Evolutionary conservation across 2,888 invertebrate species (phyloP), one percentile per base, ranked within the genome.

Genomic region (Tetropium fuscum): DNA sequence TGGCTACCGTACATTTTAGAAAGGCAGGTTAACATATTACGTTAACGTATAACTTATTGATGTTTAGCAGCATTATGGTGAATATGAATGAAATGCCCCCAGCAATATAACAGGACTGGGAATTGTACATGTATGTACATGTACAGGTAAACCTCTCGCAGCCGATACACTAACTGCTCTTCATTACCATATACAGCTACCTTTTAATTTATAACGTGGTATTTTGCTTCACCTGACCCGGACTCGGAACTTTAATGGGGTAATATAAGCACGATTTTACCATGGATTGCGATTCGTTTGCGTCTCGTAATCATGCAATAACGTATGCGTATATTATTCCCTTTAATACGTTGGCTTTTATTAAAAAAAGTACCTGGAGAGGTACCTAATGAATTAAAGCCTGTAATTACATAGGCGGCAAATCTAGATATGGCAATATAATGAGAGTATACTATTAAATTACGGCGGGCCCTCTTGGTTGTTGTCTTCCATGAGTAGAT

Each of bases 131-230:
- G n/a, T n/a, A n/a, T n/a, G n/a, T n/a, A n/a, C n/a, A n/a, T n/a
- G n/a, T n/a, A n/a, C n/a, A n/a, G n/a, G n/a, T n/a, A n/a, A n/a
- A n/a, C 11, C 18, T 15, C 44, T 20, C 47, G 32, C 20, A 19
- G 5, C 32, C 10, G 34, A 47, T 32, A 8, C 44, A 30, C 30
- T 30, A 44, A 16, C 47, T 19, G 20, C 19, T 2, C 20, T 20
- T 47, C 34, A 32, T 47, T 47, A 47, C 47, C 32, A 47, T 47
- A 47, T 47, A 47, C 47, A 32, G 47, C 47, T 47, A 47, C 47
- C 32, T 47, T 44, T 47, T 32, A 47, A 47, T 32, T 47, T 47
- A 30, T 20, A 32, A 13, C 47, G 15, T 10, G 6, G 34, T 11
- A 32, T 20, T 32, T 32, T 47, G 15, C 44, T 19, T 47, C 19